phyloP scores from a whole-genome alignment of 2,797 vertebrate species.

The Dendrocincla fuliginosa region DNA sequence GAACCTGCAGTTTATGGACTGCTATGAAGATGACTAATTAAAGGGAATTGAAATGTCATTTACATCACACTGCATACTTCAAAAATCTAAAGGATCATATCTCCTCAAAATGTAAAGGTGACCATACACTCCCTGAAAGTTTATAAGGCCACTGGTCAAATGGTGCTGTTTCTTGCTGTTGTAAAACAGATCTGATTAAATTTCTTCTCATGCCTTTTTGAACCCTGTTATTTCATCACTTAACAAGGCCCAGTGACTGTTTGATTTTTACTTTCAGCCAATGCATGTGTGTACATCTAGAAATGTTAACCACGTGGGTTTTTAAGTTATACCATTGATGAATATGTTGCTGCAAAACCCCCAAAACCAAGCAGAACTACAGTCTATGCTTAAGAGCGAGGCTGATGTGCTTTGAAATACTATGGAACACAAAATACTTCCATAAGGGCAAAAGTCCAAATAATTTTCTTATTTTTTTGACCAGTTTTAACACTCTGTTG shows the following conservation, averaged over 20 bases:
- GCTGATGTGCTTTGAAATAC: not conserved
- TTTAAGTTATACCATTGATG: too few species aligned
- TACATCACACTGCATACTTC: not conserved
- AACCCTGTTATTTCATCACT: not conserved
- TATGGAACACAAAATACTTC: not conserved
- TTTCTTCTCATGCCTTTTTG: not conserved
- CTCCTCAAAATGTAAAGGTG: not conserved
- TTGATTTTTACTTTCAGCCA: too few species aligned
- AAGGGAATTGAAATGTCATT: not conserved
- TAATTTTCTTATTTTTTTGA: not conserved
- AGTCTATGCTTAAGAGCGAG: not conserved
- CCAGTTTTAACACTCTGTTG: not conserved
- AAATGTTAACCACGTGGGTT: too few species aligned
- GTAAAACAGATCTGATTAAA: not conserved
- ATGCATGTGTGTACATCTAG: too few species aligned
- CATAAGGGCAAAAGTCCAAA: not conserved
- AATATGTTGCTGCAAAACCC: too few species aligned
- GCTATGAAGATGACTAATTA: not conserved
- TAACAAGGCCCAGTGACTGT: too few species aligned
- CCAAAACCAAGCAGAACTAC: not conserved
- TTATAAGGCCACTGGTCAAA: not conserved
- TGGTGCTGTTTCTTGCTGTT: not conserved
- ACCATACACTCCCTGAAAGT: not conserved
- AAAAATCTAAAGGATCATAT: not conserved
- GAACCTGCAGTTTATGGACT: not conserved